Evolutionary conservation across 2,888 invertebrate species (phyloP).

Genomic region (Acanthococcus lagerstroemiae): DNA sequence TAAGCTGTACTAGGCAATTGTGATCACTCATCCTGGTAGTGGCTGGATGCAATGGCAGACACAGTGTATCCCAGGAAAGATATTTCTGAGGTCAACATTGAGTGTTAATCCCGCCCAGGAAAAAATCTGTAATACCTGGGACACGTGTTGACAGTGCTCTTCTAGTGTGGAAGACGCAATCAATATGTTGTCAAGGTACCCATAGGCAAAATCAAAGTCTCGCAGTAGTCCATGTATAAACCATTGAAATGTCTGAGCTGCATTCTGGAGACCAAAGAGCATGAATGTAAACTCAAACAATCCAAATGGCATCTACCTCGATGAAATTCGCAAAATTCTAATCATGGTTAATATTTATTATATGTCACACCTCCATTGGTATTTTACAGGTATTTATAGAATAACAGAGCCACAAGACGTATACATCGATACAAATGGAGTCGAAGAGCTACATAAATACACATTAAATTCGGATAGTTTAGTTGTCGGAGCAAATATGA

Average conservation of each 20-base stretch:
- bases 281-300: conserved; percentile 33
- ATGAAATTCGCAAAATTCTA: no score
- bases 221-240: background rate
- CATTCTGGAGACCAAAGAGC: background rate
- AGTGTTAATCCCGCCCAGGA: background rate
- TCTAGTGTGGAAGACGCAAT: background rate
- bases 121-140: background rate
- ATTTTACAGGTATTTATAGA: background rate
- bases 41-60: conserved; percentile 37
- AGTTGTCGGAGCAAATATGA: conserved; percentile 50
- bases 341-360: no score
- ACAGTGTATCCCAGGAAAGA: background rate
- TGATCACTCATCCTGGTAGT: conserved; percentile 38
- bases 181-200: background rate
- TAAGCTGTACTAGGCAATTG: conserved; percentile 36
- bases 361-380: no score
- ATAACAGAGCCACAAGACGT: background rate
- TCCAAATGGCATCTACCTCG: conserved; percentile 37
- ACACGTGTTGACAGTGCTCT: background rate
- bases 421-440: conserved; percentile 11
- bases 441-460: conserved; percentile 3
- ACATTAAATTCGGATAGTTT: conserved; percentile 33
- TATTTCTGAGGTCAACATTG: background rate
- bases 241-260: background rate
- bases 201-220: background rate